A percentile compares a stretch with the other conserved stretches of the same genome.
Evolutionary conservation across 2,113 vertebrate species (phyloP).

Genomic region (Cyanocitta stelleri): DNA sequence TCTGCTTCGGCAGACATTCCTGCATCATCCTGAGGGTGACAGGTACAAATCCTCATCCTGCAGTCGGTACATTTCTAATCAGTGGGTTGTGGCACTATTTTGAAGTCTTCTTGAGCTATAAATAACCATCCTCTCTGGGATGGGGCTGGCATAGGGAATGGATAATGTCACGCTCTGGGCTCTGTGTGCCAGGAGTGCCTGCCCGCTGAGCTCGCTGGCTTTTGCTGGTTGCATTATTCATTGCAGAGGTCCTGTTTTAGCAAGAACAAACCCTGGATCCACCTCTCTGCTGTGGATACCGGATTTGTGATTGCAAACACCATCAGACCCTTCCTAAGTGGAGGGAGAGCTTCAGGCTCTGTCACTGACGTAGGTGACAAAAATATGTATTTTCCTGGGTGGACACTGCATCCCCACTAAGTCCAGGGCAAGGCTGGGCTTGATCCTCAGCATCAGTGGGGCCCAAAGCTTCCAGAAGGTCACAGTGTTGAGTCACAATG

Average conservation of each 20-base stretch:
- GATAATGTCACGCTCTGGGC: background rate
- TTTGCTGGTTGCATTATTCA: constrained; percentile 39
- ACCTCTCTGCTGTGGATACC: constrained; percentile 40
- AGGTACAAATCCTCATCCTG: background rate
- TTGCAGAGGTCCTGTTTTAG: constrained; percentile 19
- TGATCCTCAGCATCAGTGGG: background rate
- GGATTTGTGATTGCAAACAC: background rate
- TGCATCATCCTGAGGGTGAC: background rate
- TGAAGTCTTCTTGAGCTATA: background rate
- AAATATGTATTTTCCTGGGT: background rate
- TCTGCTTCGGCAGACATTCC: background rate
- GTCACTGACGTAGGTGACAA: background rate
- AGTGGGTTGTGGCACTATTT: background rate
- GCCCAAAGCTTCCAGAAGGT: background rate
- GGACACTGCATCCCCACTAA: background rate
- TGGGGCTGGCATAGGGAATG: background rate
- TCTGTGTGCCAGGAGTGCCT: background rate
- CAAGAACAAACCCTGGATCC: background rate
- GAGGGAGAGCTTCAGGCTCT: background rate
- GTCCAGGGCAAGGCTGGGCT: background rate
- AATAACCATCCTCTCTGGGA: background rate
- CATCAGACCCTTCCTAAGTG: background rate
- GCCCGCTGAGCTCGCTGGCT: background rate
- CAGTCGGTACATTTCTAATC: background rate
- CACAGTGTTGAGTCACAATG: accelerated